Conservation (phyloP, 2,113 vertebrate genomes). For the Apistogramma diplotaenia region DNA sequence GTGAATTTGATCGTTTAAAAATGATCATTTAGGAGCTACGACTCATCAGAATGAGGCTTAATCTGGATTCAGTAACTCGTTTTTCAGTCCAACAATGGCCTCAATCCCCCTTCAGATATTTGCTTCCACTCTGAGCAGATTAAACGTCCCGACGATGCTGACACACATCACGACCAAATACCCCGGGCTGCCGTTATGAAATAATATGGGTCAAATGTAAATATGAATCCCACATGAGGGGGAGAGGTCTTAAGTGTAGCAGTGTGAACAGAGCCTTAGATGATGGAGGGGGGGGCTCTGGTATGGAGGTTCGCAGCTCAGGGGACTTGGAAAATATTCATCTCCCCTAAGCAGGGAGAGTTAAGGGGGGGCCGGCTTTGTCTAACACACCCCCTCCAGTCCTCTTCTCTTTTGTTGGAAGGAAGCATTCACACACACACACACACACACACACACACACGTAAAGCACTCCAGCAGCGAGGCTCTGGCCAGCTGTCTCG, state of each 20-base stretch:
- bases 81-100: not conserved
- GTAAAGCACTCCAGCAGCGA: conserved; percentile 54
- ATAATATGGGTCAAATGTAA: conserved; percentile 1
- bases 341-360: conserved; percentile 63
- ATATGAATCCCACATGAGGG: not conserved
- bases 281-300: conserved; percentile 5
- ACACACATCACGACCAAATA: not conserved
- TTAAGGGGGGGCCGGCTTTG: conserved; percentile 58
- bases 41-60: not conserved
- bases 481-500: conserved; percentile 67
- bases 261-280: not conserved
- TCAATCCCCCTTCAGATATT: not conserved
- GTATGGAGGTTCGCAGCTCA: conserved; percentile 17
- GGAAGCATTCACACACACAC: conserved; percentile 28
- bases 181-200: not conserved
- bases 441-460: conserved; percentile 31
- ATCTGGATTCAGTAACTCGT: not conserved
- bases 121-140: not conserved
- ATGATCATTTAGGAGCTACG: too few species aligned
- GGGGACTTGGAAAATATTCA: conserved; percentile 70
- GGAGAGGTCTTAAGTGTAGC: not conserved
- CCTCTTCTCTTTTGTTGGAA: conserved; percentile 67
- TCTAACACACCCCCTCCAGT: conserved; percentile 55
- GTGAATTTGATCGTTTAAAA: too few species aligned
- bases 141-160: not conserved